Base-by-base conservation (phyloP, 2,797 vertebrate genomes). In the Rhabdophis nuchalis region DNA sequence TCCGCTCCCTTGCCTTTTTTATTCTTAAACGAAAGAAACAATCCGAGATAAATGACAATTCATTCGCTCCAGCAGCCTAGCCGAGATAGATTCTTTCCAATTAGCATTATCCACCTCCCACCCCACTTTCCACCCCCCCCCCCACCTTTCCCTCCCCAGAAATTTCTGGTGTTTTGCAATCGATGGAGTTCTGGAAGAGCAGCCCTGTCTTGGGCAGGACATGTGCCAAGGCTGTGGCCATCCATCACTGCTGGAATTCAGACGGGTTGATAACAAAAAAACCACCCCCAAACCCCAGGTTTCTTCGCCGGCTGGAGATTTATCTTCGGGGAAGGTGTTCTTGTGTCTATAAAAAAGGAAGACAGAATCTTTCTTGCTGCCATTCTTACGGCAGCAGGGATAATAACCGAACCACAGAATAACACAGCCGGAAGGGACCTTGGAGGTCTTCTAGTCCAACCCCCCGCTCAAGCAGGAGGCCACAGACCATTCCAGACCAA, bases 271-370 rank as follows among this genome's bases (percentile, higher is more conserved):
- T 86, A 53, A 60, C 23, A 93, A 92, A 20, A 57, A 6, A 56
- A 1, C 16, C 4, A 20, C 5, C 13, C 14, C 13, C 13, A 56
- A 60, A 58, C 8, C 9, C 9, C 9, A 60, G 72, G 93, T 77
- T 90, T 61, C 32, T 50, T 18, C 9, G 18, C 54, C 9, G 36
- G 36, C 72, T 1, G 93, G 92, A 94, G 92, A 95, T 97, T 94
- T 82, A 95, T 96, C 95, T 96, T 86, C 1, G 0, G 94, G 95
- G 93, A 94, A 96, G 93, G 82, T 91, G 90, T 86, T 95, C 94
- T 95, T 50, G 96, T 93, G 46, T 93, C 53, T 77, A 93, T 95
- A 94, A 95, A 46, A 46, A 77, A 23, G 94, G 86, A 95, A 93
- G 93, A 93, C 52, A 68, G 36, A 50, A 32, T 91, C 94, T 46